A percentile compares a stretch with the other conserved stretches of the same genome.
phyloP scores from a whole-genome alignment of 2,113 vertebrate genomes.

The Phalacrocorax brasilianus region DNA sequence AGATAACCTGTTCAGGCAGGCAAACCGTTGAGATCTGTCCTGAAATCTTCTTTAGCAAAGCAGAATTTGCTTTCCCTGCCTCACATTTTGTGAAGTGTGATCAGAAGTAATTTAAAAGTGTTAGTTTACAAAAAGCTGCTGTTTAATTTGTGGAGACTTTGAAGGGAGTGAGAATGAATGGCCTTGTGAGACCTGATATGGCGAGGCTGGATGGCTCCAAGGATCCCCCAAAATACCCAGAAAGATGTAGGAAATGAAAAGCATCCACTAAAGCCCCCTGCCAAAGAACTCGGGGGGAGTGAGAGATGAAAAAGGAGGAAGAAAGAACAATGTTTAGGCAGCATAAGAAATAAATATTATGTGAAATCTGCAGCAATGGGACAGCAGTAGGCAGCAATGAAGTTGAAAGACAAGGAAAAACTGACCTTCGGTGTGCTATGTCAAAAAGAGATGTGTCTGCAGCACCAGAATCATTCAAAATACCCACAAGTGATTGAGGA shows the following conservation, averaged over 20 bases:
- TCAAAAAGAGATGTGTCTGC: background rate
- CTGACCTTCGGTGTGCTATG: background rate
- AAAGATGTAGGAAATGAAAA: background rate
- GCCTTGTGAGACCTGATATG: background rate
- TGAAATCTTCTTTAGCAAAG: background rate
- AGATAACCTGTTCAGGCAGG: background rate
- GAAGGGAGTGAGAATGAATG: background rate
- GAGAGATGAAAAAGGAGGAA: background rate
- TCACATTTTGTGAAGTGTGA: slow-evolving; percentile 28
- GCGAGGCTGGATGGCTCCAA: background rate
- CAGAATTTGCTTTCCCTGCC: background rate
- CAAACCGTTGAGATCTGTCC: background rate
- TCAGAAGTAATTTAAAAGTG: slow-evolving; percentile 47
- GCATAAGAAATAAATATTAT: background rate
- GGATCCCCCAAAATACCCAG: background rate
- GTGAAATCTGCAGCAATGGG: background rate
- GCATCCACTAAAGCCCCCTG: background rate
- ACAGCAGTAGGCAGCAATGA: background rate
- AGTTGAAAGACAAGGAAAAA: background rate
- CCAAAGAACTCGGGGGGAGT: background rate
- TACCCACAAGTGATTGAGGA: background rate
- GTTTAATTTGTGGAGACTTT: slow-evolving; percentile 8
- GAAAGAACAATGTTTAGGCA: background rate
- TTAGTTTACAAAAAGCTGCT: background rate
- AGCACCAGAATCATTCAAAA: background rate